Percentiles rank a stretch among this genome's conserved stretches.
Conservation (phyloP, 1,140 invertebrate species). For the Heliconius hewitsoni region DNA sequence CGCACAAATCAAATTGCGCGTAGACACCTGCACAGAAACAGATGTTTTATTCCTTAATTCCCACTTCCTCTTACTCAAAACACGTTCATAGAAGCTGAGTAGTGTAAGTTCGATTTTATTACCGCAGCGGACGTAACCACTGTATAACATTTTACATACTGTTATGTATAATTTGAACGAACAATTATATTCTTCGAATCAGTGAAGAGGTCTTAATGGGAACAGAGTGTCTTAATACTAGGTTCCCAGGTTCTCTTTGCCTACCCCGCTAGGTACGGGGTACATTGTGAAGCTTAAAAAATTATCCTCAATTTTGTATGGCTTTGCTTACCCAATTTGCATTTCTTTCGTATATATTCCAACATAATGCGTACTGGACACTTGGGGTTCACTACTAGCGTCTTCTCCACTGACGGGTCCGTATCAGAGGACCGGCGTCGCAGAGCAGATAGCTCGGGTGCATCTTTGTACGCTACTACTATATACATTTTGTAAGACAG, state of each 20-base stretch:
- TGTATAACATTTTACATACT: too few species aligned
- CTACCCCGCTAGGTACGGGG: not conserved
- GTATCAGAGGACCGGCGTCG: constrained; percentile 43
- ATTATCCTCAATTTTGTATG: not conserved
- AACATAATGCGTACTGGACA: constrained; percentile 67
- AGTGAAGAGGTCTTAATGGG: too few species aligned
- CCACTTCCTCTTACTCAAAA: too few species aligned
- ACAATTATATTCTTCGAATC: too few species aligned
- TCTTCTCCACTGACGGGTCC: constrained; percentile 57
- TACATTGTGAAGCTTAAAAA: not conserved
- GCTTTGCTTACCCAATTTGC: constrained; percentile 47
- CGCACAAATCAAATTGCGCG: constrained; percentile 66
- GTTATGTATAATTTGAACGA: too few species aligned
- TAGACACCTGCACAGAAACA: constrained; percentile 21
- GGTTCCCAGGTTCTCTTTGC: not conserved
- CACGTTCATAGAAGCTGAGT: not conserved
- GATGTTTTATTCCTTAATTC: not conserved
- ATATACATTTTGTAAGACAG: constrained; percentile 52
- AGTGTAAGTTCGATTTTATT: not conserved
- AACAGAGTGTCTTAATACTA: not conserved
- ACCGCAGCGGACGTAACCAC: too few species aligned
- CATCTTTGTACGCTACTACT: constrained; percentile 57
- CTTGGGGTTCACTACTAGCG: constrained; percentile 60
- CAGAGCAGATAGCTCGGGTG: constrained; percentile 54
- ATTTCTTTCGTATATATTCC: constrained; percentile 68